Evolutionary conservation across 2,797 vertebrate species (phyloP), one percentile per base, ranked within the genome.

Genomic region (Molossus alvarezi): DNA sequence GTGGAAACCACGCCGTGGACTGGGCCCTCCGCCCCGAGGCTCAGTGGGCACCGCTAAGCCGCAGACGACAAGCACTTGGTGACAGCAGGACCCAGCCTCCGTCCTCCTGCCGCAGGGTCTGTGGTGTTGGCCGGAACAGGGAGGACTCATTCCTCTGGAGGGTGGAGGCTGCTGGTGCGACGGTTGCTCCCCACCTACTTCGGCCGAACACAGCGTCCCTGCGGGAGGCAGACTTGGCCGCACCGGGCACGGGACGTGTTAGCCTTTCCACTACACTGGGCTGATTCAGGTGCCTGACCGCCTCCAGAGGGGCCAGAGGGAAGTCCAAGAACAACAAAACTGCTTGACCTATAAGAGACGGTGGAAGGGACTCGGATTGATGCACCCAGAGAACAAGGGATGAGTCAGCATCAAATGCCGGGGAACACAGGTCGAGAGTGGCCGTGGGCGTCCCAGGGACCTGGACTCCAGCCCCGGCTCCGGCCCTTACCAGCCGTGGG

Each of bases 291-390:
- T 2, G 60, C 60, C 0, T 33, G 9, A n/a, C 20, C 87, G 71
- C 77, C 41, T 67, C 72, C 67, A 91, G 96, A 82, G 82, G 96
- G 62, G 27, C 67, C 67, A 2, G 18, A 23, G 57, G 41, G 33
- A 27, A 62, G 27, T 55, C 95, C 95, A 96, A 96, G 83, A 95
- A 48, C 82, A 97, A 79, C 93, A 96, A n/a, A 67, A 62, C 57
- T 91, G 45, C 41, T 90, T 86, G 95, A 94, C 89, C 85, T 76
- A 13, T 13, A 62, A 86, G 80, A 41, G 79, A 96, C 91, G 69
- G 83, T 76, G 91, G 91, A 96, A 88, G 72, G 81, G 65, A 29
- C 21, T 3, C n/a, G 89, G 21, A 81, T 80, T 89, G 73, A 79
- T 65, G 51, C 60, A 12, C 89, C 83, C 53, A 55, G 41, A 25